Evolutionary conservation across 2,113 vertebrate genomes (phyloP).

Genomic region (Pteronura brasiliensis): DNA sequence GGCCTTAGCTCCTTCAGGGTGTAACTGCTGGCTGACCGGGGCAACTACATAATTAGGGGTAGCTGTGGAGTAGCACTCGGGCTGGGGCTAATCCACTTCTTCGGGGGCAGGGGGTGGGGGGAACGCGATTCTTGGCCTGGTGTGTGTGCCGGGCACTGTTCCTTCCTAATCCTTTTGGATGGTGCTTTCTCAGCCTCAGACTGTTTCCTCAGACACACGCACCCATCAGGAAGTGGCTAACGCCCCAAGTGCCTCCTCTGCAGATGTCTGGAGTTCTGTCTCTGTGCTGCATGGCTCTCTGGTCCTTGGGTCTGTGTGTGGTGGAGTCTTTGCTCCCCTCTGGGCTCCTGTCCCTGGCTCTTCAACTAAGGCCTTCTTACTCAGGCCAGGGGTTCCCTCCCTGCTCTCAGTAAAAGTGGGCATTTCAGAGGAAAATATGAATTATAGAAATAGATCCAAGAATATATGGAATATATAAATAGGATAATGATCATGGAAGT

Average conservation of each 20-base stretch:
- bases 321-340: background rate
- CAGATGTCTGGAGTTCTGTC: background rate
- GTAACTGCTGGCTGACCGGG: background rate
- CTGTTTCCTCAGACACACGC: background rate
- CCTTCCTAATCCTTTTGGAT: background rate
- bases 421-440: background rate
- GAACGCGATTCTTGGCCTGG: background rate
- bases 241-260: background rate
- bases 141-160: background rate
- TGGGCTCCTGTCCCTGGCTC: background rate
- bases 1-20: background rate
- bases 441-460: background rate
- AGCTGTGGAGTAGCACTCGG: background rate
- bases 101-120: background rate
- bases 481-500: background rate
- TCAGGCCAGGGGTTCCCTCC: background rate
- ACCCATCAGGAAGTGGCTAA: background rate
- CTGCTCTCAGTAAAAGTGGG: conserved; percentile 1
- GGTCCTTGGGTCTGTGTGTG: background rate
- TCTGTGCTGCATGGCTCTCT: background rate
- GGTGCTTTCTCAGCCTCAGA: background rate
- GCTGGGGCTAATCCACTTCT: background rate
- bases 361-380: background rate
- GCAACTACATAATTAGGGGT: background rate
- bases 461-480: background rate